Evolutionary conservation across 2,888 invertebrate genomes (phyloP), one percentile per base, ranked within the genome.

Genomic region (Caenorhabditis virilis): DNA sequence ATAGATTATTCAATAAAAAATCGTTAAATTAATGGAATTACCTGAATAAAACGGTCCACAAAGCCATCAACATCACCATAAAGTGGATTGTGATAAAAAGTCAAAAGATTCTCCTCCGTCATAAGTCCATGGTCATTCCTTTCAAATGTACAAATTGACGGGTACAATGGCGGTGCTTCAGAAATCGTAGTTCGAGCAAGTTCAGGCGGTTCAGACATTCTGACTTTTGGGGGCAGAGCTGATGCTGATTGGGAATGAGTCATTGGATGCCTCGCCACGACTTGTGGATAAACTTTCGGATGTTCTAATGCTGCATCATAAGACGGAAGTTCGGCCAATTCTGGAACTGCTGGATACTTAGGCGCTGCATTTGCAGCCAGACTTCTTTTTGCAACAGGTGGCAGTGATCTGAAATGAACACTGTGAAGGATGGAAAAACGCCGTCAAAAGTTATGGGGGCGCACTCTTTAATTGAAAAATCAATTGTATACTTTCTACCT

Each of bases 81-180:
- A 9, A 78, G 56, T 20, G 75, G 71, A 56, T 82, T 82, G 49
- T 78, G 71, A 54, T 82, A 82, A 62, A 67, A 82, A 18, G 66
- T 48, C 38, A 79, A 61, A 7, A 82, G 60, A 27, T 78, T 69
- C n/a, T 66, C 65, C 43, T 79, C 79, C 15, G 68, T 69, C 59
- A 81, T 49, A 23, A 81, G 59, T 35, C 77, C 79, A 25, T 70
- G 63, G 22, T 74, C 73, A 27, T 57, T 69, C 9, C 61, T 43
- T 84, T 85, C 82, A 83, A 84, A 48, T 83, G 85, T 49, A 5
- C 60, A 42, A 13, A 58, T 55, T 2, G 57, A 50, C 4, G 75
- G 75, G 55, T 75, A 75, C 38, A 74, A 26, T 11, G 75, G 72
- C 5, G 72, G 74, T 38, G 70, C 70, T 52, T 63, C 63, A 1